Base-by-base conservation (phyloP, 2,888 invertebrate species). In the Metopia argyrocephala region DNA sequence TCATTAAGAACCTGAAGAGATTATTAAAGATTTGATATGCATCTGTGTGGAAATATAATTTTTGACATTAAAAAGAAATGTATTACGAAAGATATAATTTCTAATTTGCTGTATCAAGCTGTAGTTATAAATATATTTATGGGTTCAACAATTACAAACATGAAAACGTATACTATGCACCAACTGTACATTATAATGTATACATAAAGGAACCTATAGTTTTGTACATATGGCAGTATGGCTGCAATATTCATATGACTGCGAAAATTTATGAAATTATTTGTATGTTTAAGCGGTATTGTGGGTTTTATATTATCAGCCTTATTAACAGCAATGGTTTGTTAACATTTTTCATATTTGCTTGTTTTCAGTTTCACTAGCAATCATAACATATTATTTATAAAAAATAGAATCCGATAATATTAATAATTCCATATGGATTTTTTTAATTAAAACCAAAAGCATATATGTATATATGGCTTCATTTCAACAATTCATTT, bases 251-350 rank as follows among this genome's bases (percentile, higher is more conserved):
- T n/a, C 38, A 38, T 38, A 15, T 38, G 38, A 15, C 12, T 38
- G 38, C 15, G 15, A 15, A 38, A 38, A 38, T 38, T 12, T 2
- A 12, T 6, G 38, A 15, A 15, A 25, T 18, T 25, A 25, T 61
- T 23, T 18, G 23, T 70, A 46, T 5, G 25, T 23, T 25, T 23
- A 50, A 48, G 38, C 59, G 50, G 59, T 61, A 7, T 65, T 64
- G 45, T 54, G 38, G 59, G 18, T 45, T 52, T 27, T 18, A 50
- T 52, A 61, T 59, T 54, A 68, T 68, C 75, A 28, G 61, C 46
- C 66, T 61, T 75, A 61, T 75, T 75, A 75, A n/a, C n/a, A n/a
- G 52, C 56, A 74, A n/a, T 56, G 56, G 65, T 46, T 74, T 57
- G 54, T 64, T 71, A 74, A 74, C 52, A 20, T 52, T 28, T 62